phyloP scores from a whole-genome alignment of 2,797 vertebrate species.

The Miichthys miiuy region DNA sequence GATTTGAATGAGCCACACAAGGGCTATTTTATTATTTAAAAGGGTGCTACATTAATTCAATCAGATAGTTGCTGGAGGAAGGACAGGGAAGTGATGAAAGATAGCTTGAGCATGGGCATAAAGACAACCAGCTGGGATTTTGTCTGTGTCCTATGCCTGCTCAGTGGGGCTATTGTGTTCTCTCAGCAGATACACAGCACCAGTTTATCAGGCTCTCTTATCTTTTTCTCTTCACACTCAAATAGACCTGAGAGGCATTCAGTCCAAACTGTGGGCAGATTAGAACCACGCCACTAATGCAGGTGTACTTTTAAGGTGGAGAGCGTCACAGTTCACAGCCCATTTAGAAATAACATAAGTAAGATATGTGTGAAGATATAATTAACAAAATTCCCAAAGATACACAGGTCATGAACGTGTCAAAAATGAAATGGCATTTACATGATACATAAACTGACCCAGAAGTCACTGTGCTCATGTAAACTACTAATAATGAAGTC shows the following conservation, averaged over 20 bases:
- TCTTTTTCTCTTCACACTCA: conserved; percentile 76
- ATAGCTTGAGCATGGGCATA: conserved; percentile 66
- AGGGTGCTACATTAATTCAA: conserved; percentile 72
- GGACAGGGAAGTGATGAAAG: conserved; percentile 81
- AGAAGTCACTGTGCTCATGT: neutral
- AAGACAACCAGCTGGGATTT: conserved; percentile 71
- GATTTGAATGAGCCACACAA: conserved; percentile 76
- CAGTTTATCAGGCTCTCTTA: conserved; percentile 74
- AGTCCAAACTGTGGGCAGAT: conserved; percentile 52
- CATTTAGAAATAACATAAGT: conserved; percentile 10
- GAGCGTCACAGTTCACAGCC: neutral
- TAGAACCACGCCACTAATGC: conserved; percentile 45
- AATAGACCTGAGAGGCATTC: conserved; percentile 74
- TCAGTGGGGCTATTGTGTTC: conserved; percentile 80
- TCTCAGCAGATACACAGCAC: conserved; percentile 68
- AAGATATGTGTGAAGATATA: neutral
- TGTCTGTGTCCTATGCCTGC: conserved; percentile 58
- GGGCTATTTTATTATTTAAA: conserved; percentile 74
- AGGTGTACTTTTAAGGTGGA: neutral
- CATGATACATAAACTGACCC: neutral
- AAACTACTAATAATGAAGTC: neutral
- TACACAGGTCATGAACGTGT: neutral
- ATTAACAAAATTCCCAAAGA: neutral
- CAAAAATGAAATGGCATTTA: neutral
- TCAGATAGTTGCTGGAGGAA: conserved; percentile 73